Evolutionary conservation across 2,797 vertebrate genomes (phyloP).

Genomic region (Gastrophryne carolinensis): DNA sequence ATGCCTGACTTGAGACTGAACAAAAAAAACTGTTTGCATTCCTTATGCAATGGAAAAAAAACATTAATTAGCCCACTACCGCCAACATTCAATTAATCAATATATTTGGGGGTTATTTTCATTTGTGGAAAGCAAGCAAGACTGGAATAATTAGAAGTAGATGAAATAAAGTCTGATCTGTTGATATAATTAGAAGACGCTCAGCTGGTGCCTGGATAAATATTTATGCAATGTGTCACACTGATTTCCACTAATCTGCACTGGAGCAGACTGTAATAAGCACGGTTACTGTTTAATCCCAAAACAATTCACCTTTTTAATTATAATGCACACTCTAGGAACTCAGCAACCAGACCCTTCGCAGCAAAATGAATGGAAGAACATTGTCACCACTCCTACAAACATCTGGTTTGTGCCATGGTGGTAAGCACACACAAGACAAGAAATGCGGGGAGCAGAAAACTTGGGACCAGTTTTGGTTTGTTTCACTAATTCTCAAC

Average conservation of each 20-base stretch:
- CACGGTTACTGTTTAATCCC: constrained; percentile 19
- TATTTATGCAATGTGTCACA: constrained; percentile 39
- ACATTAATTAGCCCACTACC: not conserved
- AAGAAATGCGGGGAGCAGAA: no score
- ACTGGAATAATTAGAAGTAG: constrained; percentile 23
- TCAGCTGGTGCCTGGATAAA: constrained; percentile 36
- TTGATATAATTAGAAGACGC: constrained; percentile 19
- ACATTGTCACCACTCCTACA: not conserved
- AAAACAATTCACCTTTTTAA: constrained; percentile 32
- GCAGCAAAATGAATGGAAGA: not conserved
- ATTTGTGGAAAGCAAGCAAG: constrained; percentile 1
- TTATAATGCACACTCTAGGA: constrained; percentile 5
- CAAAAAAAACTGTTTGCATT: not conserved
- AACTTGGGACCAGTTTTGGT: no score
- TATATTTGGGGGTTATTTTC: constrained; percentile 7
- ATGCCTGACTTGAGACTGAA: not conserved
- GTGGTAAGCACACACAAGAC: no score
- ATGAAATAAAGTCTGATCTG: not conserved
- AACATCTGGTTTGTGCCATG: no score
- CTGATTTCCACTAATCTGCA: constrained; percentile 32
- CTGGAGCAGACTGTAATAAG: constrained; percentile 25
- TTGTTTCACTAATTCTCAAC: no score
- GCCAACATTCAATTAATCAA: not conserved
- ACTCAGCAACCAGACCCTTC: not conserved
- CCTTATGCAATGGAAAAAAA: not conserved